phyloP scores from a whole-genome alignment of 2,888 invertebrate genomes.

The Melanostoma scalare region DNA sequence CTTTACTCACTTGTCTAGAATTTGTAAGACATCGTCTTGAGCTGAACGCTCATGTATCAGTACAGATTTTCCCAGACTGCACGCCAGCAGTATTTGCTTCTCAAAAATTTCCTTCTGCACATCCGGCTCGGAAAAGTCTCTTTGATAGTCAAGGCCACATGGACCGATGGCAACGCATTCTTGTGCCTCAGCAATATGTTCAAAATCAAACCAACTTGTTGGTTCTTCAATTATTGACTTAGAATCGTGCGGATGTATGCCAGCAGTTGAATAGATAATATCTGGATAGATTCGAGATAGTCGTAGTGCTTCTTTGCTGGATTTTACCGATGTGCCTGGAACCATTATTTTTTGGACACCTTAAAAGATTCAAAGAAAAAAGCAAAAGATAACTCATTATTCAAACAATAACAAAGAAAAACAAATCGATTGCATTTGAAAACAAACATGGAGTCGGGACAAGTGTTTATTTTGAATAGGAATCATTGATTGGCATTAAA shows the following conservation, averaged over 20 bases:
- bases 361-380: slow-evolving; percentile 76
- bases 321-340: slow-evolving; percentile 93
- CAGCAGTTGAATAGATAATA: slow-evolving; percentile 94
- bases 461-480: slow-evolving; percentile 27
- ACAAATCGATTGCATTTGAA: slow-evolving; percentile 7
- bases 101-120: slow-evolving; percentile 93
- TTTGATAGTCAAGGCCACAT: slow-evolving; percentile 96
- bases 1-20: slow-evolving; percentile 83
- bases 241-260: slow-evolving; percentile 96
- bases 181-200: slow-evolving; percentile 88
- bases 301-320: slow-evolving; percentile 94
- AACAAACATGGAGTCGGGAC: background rate
- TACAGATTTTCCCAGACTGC: slow-evolving; percentile 92
- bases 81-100: slow-evolving; percentile 93
- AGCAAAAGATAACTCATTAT: slow-evolving; percentile 18
- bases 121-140: slow-evolving; percentile 95
- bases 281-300: slow-evolving; percentile 95
- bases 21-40: slow-evolving; percentile 91
- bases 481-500: slow-evolving; percentile 41
- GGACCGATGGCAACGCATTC: slow-evolving; percentile 97
- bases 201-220: slow-evolving; percentile 89
- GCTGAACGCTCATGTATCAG: slow-evolving; percentile 97
- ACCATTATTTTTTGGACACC: slow-evolving; percentile 97
- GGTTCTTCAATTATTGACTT: slow-evolving; percentile 90
- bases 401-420: background rate